Percentiles rank a stretch among this genome's conserved stretches.
Conservation (phyloP, 2,888 invertebrate species). For the Cheilosia vulpina region DNA sequence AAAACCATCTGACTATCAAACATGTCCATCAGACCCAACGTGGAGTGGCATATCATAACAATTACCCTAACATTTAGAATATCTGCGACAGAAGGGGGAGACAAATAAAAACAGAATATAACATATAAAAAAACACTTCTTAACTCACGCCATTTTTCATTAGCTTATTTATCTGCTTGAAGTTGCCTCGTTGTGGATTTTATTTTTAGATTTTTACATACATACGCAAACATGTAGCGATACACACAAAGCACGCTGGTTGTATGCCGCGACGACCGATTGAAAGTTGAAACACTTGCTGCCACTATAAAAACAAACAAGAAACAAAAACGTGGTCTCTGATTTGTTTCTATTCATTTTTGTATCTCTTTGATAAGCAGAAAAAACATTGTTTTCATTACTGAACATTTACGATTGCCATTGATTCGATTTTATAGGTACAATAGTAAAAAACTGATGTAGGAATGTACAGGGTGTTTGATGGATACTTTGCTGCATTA, state of each 20-base stretch:
- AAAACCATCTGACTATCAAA: too few relatives aligned
- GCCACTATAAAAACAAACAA: not conserved
- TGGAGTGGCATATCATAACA: not conserved
- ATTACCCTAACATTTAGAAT: not conserved
- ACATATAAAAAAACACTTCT: not conserved
- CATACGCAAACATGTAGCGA: not conserved
- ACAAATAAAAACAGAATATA: not conserved
- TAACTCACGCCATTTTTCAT: not conserved
- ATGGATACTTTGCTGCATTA: too few relatives aligned
- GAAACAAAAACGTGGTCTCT: too few relatives aligned
- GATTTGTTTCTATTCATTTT: too few relatives aligned
- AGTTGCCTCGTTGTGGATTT: slow-evolving; percentile 3
- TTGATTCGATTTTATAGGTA: too few relatives aligned
- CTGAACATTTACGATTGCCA: too few relatives aligned
- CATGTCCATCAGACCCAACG: too few relatives aligned
- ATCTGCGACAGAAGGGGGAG: not conserved
- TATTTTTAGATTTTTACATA: not conserved
- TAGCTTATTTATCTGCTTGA: not conserved
- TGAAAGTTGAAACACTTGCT: slow-evolving; percentile 1
- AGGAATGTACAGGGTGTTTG: too few relatives aligned
- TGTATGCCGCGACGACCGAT: not conserved
- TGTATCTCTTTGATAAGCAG: too few relatives aligned
- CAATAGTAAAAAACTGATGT: too few relatives aligned
- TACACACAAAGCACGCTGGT: not conserved
- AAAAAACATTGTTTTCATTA: too few relatives aligned